Percentiles rank a stretch among this genome's conserved stretches.
phyloP scores from a whole-genome alignment of 2,888 invertebrate genomes.

The Trypoxylon attenuatum region DNA sequence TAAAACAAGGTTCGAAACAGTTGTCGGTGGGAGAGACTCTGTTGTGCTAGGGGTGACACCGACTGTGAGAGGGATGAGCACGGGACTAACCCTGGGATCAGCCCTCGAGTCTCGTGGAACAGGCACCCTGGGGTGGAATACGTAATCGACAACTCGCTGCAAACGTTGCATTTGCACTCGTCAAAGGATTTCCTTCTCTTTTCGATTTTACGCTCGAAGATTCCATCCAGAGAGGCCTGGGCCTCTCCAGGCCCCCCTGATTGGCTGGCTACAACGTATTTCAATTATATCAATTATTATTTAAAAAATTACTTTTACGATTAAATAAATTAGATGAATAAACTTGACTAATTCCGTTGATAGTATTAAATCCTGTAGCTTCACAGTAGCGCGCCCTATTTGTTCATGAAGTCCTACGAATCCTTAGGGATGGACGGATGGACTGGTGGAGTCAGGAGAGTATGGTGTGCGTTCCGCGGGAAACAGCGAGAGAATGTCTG shows the following conservation, averaged over 20 bases:
- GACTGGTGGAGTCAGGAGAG: too few relatives aligned
- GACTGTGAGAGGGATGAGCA: constrained; percentile 18
- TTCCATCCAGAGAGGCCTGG: too few relatives aligned
- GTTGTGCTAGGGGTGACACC: background rate
- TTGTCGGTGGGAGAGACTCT: background rate
- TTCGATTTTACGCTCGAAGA: too few relatives aligned
- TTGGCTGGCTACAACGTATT: too few relatives aligned
- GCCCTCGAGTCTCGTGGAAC: constrained; percentile 18
- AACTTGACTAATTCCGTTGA: too few relatives aligned
- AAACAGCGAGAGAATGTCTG: constrained; percentile 21
- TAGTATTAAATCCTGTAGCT: constrained; percentile 6
- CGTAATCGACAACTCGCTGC: constrained; percentile 43
- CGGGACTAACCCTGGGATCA: constrained; percentile 5
- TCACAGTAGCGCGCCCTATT: constrained; percentile 18
- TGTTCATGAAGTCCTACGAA: constrained; percentile 14
- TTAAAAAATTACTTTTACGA: too few relatives aligned
- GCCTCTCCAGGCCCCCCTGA: too few relatives aligned
- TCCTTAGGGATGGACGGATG: constrained; percentile 1
- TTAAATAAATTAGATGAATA: too few relatives aligned
- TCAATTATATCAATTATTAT: too few relatives aligned
- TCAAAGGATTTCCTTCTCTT: constrained; percentile 43
- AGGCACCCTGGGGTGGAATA: constrained; percentile 41
- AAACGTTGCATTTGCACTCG: constrained; percentile 30
- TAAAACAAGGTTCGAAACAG: background rate
- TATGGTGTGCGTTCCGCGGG: too few relatives aligned